Evolutionary conservation across 2,113 vertebrate species (phyloP).

Genomic region (Sturnus vulgaris): DNA sequence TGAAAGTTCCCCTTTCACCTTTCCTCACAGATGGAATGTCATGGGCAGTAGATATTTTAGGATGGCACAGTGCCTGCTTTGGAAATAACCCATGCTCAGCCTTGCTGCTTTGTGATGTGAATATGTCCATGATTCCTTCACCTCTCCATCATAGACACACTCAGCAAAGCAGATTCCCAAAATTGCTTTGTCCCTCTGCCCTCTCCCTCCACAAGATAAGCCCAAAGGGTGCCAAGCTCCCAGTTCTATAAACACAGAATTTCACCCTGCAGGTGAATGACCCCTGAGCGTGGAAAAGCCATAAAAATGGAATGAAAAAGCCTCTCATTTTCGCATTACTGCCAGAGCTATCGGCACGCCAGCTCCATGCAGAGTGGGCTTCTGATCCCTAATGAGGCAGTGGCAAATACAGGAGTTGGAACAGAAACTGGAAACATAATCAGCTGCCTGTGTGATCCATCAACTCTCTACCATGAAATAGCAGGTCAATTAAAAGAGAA

Average conservation of each 20-base stretch:
- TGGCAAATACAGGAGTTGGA: conserved; percentile 53
- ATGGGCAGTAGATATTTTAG: not conserved
- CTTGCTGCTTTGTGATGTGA: not conserved
- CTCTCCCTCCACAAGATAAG: not conserved
- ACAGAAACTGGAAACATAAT: conserved; percentile 55
- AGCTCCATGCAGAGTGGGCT: conserved; percentile 24
- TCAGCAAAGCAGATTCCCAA: not conserved
- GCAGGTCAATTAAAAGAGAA: conserved; percentile 58
- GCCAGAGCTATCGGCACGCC: not conserved
- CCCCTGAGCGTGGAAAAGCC: conserved; percentile 42
- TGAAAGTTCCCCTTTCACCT: not conserved
- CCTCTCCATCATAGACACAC: not conserved
- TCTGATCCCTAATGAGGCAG: conserved; percentile 50
- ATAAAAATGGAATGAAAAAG: conserved; percentile 54
- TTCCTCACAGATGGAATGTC: not conserved
- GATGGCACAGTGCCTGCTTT: not conserved
- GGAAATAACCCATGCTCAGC: not conserved
- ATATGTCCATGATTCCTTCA: not conserved
- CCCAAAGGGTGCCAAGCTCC: not conserved
- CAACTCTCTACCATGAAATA: conserved; percentile 2
- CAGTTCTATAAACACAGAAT: not conserved
- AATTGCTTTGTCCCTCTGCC: not conserved
- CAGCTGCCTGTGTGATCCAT: conserved; percentile 42
- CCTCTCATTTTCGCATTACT: conserved; percentile 51
- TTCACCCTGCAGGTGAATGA: conserved; percentile 49